Percentiles rank a stretch among this genome's conserved stretches.
phyloP scores from a whole-genome alignment of 2,113 vertebrate species.

The Apaloderma vittatum region DNA sequence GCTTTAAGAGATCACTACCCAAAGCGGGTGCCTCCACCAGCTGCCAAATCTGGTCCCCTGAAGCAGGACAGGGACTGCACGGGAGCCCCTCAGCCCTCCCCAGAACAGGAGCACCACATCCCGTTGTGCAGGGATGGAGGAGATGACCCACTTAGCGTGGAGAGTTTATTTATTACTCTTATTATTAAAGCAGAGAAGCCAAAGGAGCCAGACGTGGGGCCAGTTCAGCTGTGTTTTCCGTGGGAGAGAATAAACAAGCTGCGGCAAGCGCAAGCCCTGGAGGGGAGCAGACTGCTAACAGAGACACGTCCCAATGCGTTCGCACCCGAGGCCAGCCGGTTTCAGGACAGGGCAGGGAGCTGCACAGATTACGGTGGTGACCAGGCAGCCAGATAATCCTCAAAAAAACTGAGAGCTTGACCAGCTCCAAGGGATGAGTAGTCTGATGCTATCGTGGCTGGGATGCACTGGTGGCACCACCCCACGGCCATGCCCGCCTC shows the following conservation, averaged over 20 bases:
- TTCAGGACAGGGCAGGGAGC: constrained; percentile 3
- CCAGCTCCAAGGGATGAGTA: fast-evolving
- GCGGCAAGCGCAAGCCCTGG: not conserved
- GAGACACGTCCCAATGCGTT: not conserved
- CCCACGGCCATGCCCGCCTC: not conserved
- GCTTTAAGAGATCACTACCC: not conserved
- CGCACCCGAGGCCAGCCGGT: not conserved
- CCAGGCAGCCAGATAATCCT: not conserved
- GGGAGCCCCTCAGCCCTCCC: not conserved
- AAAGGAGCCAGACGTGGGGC: constrained; percentile 20
- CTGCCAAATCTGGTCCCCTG: not conserved
- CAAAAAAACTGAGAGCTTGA: not conserved
- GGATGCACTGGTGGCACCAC: not conserved
- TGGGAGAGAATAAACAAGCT: constrained; percentile 68
- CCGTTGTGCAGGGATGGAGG: not conserved
- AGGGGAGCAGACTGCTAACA: not conserved
- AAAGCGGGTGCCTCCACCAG: fast-evolving
- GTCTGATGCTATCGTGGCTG: fast-evolving
- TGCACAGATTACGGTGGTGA: not conserved
- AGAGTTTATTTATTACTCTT: constrained; percentile 35
- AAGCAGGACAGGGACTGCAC: not conserved
- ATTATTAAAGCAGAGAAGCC: constrained; percentile 25
- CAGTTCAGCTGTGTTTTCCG: constrained; percentile 43
- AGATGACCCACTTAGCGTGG: constrained; percentile 17
- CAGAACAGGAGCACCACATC: not conserved